A percentile compares a stretch with the other conserved stretches of the same genome.
Conservation (phyloP, 53 echinoderm and acorn worm genomes). For the Luidia sarsii region DNA sequence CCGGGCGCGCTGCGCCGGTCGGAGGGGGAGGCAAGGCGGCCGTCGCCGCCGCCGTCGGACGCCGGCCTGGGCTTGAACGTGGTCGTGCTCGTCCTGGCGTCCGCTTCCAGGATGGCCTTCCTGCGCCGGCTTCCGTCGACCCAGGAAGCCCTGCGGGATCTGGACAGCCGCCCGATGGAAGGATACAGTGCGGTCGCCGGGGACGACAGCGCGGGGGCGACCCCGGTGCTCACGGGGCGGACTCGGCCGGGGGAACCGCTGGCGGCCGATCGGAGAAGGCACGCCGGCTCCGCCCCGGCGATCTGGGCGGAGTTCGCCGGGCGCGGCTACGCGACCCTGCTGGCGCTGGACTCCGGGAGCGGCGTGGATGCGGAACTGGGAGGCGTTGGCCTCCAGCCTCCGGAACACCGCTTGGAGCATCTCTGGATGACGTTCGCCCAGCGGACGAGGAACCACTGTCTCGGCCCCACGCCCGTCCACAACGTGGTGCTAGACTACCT, state of each 20-base stretch:
- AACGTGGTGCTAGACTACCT: constrained; percentile 63
- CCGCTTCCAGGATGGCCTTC: constrained; percentile 64
- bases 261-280: constrained; percentile 32
- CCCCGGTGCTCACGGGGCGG: constrained; percentile 60
- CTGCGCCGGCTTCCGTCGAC: constrained; percentile 56
- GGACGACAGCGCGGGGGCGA: constrained; percentile 59
- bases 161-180: constrained; percentile 30
- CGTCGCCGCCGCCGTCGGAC: not conserved
- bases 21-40: not conserved
- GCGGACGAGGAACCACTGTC: constrained; percentile 6
- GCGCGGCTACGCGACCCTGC: constrained; percentile 62
- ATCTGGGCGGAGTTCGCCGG: constrained; percentile 58
- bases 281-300: constrained; percentile 17
- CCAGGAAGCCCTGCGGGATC: constrained; percentile 1
- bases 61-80: constrained; percentile 59
- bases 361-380: constrained; percentile 50
- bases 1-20: constrained; percentile 16
- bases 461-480: constrained; percentile 57
- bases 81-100: constrained; percentile 54
- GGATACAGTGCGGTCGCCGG: constrained; percentile 68
- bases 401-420: constrained; percentile 70
- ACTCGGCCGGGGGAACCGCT: constrained; percentile 54
- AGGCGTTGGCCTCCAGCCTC: constrained; percentile 58
- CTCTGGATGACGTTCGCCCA: constrained; percentile 47
- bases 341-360: constrained; percentile 54